A percentile compares a stretch with the other conserved stretches of the same genome.
phyloP scores from a whole-genome alignment of 2,888 invertebrate species.

The Helicoverpa assulta region DNA sequence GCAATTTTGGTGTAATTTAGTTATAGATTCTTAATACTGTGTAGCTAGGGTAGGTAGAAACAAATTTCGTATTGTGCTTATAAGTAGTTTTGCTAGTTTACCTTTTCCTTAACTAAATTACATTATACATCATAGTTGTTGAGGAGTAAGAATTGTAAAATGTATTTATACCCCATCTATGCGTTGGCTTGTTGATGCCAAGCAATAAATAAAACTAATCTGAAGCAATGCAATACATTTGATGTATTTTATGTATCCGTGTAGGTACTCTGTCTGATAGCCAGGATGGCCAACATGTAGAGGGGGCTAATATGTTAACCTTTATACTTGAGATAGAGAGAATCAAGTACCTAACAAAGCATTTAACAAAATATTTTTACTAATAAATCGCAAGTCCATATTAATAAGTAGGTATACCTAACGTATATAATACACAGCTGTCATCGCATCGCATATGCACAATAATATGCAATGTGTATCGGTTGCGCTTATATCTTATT shows the following conservation, averaged over 20 bases:
- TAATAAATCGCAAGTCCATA: constrained; percentile 43
- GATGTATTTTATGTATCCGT: neutral
- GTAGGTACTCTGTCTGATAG: neutral
- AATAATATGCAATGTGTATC: constrained; percentile 18
- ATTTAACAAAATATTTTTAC: constrained; percentile 33
- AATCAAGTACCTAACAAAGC: constrained; percentile 43
- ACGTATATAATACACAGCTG: constrained; percentile 3
- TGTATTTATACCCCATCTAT: constrained; percentile 21
- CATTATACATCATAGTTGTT: constrained; percentile 16
- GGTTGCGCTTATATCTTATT: constrained; percentile 23
- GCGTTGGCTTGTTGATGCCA: constrained; percentile 33
- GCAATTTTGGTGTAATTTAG: constrained; percentile 39
- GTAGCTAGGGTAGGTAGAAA: constrained; percentile 55
- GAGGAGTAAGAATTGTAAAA: constrained; percentile 20
- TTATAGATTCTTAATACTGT: constrained; percentile 20
- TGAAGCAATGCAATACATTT: neutral
- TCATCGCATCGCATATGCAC: constrained; percentile 16
- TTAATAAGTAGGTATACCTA: constrained; percentile 18
- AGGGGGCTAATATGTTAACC: constrained; percentile 8
- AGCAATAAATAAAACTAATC: constrained; percentile 10
- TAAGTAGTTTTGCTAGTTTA: constrained; percentile 62
- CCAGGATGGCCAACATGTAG: constrained; percentile 3
- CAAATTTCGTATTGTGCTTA: constrained; percentile 60
- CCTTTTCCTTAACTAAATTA: constrained; percentile 31
- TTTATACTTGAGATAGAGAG: constrained; percentile 23